Conservation (phyloP, 1,140 invertebrate species). For the Dendroctonus ponderosae region DNA sequence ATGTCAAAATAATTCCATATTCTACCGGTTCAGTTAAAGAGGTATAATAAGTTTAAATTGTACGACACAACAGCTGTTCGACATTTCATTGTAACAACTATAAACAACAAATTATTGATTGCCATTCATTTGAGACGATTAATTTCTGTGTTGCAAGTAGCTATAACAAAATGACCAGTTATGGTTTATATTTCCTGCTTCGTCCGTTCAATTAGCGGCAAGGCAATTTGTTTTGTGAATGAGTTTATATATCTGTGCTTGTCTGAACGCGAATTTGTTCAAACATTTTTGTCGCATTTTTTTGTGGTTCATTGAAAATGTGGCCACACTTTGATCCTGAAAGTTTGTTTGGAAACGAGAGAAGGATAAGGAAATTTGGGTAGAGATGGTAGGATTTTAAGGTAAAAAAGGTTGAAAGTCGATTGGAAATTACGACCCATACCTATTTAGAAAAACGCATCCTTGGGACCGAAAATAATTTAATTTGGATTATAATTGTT, state of each 20-base stretch:
- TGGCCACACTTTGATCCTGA: background rate
- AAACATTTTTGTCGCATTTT: slow-evolving; percentile 10
- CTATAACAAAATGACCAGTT: slow-evolving; percentile 7
- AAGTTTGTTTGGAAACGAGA: no score
- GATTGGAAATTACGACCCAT: no score
- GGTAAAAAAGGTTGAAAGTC: no score
- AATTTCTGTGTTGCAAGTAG: slow-evolving; percentile 16
- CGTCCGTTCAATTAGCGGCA: slow-evolving; percentile 14
- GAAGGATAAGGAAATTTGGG: no score
- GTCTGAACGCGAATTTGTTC: slow-evolving; percentile 15
- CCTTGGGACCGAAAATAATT: no score
- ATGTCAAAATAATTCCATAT: no score
- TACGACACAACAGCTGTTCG: no score
- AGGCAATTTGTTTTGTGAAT: slow-evolving; percentile 21
- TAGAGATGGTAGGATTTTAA: no score
- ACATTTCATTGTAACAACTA: background rate
- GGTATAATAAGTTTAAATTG: background rate
- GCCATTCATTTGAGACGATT: slow-evolving; percentile 1
- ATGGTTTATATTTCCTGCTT: slow-evolving; percentile 27
- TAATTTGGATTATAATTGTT: no score
- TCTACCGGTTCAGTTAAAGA: background rate
- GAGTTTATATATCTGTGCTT: slow-evolving; percentile 8
- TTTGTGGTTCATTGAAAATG: no score
- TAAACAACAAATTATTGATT: slow-evolving; percentile 12
- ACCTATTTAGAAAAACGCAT: no score